These are phyloP conservation scores for Rhinolophus sinicus DNA, from an alignment of 2,113 vertebrate species.

Conservation along the genomic window DNA sequence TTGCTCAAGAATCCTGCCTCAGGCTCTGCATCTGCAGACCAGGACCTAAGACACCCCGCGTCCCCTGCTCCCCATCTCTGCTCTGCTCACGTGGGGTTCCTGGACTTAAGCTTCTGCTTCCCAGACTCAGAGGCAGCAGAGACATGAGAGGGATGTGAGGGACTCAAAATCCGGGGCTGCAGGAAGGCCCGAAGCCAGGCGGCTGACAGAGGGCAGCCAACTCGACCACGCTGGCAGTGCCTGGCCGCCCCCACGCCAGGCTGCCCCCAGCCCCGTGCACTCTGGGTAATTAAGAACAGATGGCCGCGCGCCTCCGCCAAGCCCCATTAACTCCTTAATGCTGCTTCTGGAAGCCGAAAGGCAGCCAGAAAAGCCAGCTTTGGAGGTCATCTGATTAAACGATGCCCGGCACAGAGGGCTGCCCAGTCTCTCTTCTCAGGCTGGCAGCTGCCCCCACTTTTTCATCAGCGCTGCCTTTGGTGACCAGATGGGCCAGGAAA, in stretches of 20 bases:
- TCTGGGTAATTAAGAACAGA: constrained; percentile 80
- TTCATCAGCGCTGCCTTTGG: neutral
- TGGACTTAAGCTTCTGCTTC: neutral
- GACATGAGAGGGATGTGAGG: neutral
- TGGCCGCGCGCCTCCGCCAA: constrained; percentile 64
- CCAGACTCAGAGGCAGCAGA: neutral
- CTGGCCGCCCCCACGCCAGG: constrained; percentile 2
- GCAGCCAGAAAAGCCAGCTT: constrained; percentile 59
- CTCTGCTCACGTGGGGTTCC: neutral
- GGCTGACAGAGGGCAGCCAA: neutral
- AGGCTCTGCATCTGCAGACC: neutral
- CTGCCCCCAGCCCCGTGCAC: constrained; percentile 62
- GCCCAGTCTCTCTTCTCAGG: neutral
- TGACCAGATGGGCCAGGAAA: constrained; percentile 54
- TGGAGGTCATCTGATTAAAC: constrained; percentile 73
- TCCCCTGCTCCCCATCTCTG: neutral
- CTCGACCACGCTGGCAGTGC: neutral
- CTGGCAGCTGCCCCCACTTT: constrained; percentile 18
- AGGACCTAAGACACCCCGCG: neutral
- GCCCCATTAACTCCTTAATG: constrained; percentile 80
- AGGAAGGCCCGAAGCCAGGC: neutral
- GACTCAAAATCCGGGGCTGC: neutral
- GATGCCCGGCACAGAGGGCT: neutral
- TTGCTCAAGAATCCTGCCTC: neutral
- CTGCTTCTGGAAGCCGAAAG: constrained; percentile 64